Percentiles rank a stretch among this genome's conserved stretches.
These are phyloP conservation scores for Latrodectus elegans DNA, from an alignment of 2,888 invertebrate genomes.

Conservation along the genomic window DNA sequence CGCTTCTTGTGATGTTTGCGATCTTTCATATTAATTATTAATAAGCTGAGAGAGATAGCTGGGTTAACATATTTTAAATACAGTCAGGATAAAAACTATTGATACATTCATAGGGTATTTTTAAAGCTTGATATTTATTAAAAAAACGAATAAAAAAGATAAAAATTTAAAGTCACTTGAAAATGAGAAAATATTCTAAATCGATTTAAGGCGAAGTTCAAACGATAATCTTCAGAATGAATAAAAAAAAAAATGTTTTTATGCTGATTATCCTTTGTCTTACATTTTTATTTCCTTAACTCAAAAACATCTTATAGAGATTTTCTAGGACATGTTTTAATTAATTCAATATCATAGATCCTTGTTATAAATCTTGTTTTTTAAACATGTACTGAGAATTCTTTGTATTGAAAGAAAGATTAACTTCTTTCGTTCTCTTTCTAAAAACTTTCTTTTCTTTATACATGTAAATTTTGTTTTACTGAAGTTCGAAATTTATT, in stretches of 20 bases:
- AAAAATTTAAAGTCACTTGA: background rate
- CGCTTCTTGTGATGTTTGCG: background rate
- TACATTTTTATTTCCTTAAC: no score
- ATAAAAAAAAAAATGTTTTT: no score
- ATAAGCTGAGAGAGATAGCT: background rate
- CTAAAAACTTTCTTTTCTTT: no score
- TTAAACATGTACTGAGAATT: no score
- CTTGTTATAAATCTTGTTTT: no score
- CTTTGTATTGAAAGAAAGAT: no score
- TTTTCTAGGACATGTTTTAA: background rate
- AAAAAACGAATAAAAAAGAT: background rate
- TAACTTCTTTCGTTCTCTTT: no score
- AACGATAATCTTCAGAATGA: background rate
- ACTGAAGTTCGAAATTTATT: no score
- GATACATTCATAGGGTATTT: background rate
- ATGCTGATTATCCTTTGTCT: no score
- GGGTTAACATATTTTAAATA: background rate
- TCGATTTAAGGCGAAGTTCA: background rate
- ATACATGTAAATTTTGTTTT: no score
- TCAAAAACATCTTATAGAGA: no score
- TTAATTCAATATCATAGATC: background rate
- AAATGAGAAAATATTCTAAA: background rate
- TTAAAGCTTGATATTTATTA: background rate
- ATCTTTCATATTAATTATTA: background rate
- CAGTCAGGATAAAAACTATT: background rate